Evolutionary conservation across 2,797 vertebrate genomes (phyloP).

Genomic region (Darevskia nairensis): DNA sequence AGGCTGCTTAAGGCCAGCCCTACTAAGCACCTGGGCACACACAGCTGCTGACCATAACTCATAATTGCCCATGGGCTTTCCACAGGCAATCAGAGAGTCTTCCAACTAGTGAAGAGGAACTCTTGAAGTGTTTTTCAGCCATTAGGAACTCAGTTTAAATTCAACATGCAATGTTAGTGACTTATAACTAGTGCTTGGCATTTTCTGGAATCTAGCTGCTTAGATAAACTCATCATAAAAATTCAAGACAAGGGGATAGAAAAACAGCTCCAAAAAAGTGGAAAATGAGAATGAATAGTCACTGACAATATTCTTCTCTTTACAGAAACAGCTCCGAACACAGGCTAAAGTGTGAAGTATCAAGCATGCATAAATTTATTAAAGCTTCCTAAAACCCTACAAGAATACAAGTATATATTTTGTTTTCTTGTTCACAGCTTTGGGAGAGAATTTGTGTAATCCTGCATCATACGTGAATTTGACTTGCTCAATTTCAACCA

Average conservation of each 20-base stretch:
- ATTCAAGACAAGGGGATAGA: constrained; percentile 29
- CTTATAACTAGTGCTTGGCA: constrained; percentile 26
- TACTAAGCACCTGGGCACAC: no score
- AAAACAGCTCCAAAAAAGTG: neutral
- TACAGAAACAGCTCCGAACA: neutral
- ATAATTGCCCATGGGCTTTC: no score
- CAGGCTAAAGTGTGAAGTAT: neutral
- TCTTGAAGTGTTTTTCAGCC: constrained; percentile 33
- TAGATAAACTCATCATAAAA: constrained; percentile 43
- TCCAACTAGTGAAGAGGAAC: neutral
- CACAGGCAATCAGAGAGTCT: no score
- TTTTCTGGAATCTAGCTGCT: constrained; percentile 14
- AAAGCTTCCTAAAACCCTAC: constrained; percentile 1
- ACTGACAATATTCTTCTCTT: neutral
- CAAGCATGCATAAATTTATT: neutral
- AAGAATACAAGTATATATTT: neutral
- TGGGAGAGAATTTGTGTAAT: neutral
- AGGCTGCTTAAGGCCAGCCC: no score
- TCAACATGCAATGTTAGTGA: constrained; percentile 25
- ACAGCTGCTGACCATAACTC: no score
- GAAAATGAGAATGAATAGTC: constrained; percentile 1
- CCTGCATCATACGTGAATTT: no score
- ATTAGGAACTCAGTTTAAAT: constrained; percentile 43
- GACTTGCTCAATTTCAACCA: no score
- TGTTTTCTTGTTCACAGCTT: neutral